Percentiles rank a stretch among this genome's conserved stretches.
Conservation (phyloP, 2,113 vertebrate species). For the Anseranas semipalmata region DNA sequence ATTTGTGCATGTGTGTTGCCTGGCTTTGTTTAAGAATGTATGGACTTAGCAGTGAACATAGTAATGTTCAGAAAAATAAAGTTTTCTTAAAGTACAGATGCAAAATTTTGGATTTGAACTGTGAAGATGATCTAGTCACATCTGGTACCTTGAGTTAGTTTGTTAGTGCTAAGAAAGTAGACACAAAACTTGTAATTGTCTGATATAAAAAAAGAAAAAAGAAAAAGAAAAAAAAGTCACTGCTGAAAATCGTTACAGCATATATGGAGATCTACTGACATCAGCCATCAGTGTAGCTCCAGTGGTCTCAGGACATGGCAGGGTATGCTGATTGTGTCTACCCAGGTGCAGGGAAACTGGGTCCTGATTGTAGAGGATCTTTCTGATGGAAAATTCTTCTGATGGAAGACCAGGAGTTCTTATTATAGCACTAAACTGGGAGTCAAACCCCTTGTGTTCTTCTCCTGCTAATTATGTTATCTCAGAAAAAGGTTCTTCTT, state of each 20-base stretch:
- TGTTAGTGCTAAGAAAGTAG: neutral
- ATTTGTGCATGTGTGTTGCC: neutral
- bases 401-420: neutral
- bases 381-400: neutral
- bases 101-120: neutral
- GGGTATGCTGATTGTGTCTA: neutral
- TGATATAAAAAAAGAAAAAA: neutral
- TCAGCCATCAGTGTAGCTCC: neutral
- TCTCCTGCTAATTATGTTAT: neutral
- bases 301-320: neutral
- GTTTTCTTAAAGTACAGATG: neutral
- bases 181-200: neutral
- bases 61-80: neutral
- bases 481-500: neutral
- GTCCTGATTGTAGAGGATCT: neutral
- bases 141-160: neutral
- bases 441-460: neutral
- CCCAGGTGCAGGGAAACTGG: neutral
- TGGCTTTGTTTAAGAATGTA: neutral
- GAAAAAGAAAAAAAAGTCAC: neutral
- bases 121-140: neutral
- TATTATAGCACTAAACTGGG: neutral
- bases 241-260: neutral
- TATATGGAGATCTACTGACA: neutral
- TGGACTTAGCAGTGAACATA: neutral